Evolutionary conservation across 2,797 vertebrate species (phyloP).

Genomic region (Halcyon smyrnensis): DNA sequence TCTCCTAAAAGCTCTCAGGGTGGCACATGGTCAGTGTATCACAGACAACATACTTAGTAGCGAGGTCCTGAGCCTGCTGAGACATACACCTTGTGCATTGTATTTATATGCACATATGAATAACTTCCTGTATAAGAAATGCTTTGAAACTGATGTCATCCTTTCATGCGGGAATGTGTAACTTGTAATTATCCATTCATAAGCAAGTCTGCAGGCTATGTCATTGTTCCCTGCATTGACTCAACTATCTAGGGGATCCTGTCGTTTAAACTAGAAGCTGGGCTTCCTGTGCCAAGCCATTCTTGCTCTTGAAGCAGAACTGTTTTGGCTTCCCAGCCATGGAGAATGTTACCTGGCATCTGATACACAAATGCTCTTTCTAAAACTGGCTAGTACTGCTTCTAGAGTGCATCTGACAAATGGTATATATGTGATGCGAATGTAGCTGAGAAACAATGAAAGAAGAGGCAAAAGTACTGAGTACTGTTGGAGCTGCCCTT

Average conservation of each 20-base stretch:
- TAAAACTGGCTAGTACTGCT: not conserved
- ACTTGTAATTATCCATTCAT: not conserved
- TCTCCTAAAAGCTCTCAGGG: not conserved
- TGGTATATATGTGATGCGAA: not conserved
- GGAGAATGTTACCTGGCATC: not conserved
- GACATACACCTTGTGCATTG: not conserved
- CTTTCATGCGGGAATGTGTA: not conserved
- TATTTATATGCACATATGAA: not conserved
- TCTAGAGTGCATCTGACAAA: not conserved
- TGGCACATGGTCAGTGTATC: not conserved
- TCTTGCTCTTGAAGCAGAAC: not conserved
- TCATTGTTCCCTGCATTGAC: not conserved
- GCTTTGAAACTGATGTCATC: not conserved
- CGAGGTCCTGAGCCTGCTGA: not conserved
- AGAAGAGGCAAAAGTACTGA: not conserved
- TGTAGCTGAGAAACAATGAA: not conserved
- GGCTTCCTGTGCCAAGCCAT: not conserved
- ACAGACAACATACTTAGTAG: not conserved
- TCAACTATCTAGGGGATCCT: not conserved
- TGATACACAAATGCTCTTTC: not conserved
- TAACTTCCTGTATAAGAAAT: slow-evolving; percentile 55
- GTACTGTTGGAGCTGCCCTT: not conserved
- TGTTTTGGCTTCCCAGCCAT: not conserved
- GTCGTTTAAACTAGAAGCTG: not conserved
- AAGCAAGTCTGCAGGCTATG: slow-evolving; percentile 47